Percentiles rank a stretch among this genome's conserved stretches.
Evolutionary conservation across 2,113 vertebrate species (phyloP).

Genomic region (Alligator mississippiensis): DNA sequence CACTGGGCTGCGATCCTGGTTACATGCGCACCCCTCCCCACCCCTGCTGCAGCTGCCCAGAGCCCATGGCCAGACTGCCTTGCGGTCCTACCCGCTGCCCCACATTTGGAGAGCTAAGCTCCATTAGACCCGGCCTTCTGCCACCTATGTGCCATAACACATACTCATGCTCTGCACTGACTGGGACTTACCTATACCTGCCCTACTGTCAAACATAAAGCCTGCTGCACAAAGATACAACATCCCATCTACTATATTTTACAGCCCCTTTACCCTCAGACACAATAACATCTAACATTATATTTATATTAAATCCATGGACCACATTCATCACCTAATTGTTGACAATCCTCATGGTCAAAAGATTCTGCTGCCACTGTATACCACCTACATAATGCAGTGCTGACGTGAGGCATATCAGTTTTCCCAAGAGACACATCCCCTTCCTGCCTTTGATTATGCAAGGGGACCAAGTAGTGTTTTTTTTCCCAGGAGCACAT

Average conservation of each 20-base stretch:
- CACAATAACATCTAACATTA: not conserved
- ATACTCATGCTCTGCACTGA: not conserved
- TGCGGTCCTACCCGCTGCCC: too few relatives aligned
- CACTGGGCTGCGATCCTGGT: too few relatives aligned
- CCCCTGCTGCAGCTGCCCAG: too few relatives aligned
- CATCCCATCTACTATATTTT: not conserved
- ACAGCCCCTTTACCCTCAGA: not conserved
- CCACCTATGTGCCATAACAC: not conserved
- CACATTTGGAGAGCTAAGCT: too few relatives aligned
- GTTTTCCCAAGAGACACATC: not conserved
- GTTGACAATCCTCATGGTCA: too few relatives aligned
- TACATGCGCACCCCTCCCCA: too few relatives aligned
- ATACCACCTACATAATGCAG: accelerated
- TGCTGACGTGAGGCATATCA: not conserved
- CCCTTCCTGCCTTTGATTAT: not conserved
- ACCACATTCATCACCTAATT: too few relatives aligned
- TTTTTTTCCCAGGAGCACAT: too few relatives aligned
- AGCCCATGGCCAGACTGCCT: too few relatives aligned
- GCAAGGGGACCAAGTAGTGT: too few relatives aligned
- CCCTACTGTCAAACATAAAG: not conserved
- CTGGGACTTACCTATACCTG: not conserved
- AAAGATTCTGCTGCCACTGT: not conserved
- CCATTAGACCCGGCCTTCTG: too few relatives aligned
- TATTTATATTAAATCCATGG: too few relatives aligned
- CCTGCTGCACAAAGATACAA: not conserved